These are phyloP conservation scores for Porites lutea DNA, from an alignment of 64 coral and sea anemone genomes.

Conservation along the genomic window DNA sequence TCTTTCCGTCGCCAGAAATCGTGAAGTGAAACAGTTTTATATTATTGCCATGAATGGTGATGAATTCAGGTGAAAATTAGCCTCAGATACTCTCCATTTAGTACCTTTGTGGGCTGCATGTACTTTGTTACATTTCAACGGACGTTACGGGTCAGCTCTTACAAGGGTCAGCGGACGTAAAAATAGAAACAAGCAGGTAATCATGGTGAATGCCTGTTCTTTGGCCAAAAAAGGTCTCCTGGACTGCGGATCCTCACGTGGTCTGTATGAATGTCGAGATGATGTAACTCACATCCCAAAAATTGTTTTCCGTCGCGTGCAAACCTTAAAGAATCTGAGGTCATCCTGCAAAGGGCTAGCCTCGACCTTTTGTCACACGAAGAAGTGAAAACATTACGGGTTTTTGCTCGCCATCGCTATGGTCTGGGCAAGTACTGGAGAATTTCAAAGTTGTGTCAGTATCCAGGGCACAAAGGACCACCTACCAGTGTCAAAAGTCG, in stretches of 20 bases:
- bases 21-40: too few species aligned
- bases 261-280: slow-evolving; percentile 46
- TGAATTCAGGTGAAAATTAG: too few species aligned
- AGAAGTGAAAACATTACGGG: background rate
- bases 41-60: too few species aligned
- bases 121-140: slow-evolving; percentile 17
- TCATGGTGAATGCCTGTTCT: slow-evolving; percentile 24
- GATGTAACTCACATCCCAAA: slow-evolving; percentile 50
- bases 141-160: slow-evolving; percentile 20
- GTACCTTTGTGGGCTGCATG: background rate
- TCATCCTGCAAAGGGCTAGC: slow-evolving; percentile 40
- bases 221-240: slow-evolving; percentile 17
- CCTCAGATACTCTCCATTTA: background rate
- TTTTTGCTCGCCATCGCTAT: slow-evolving; percentile 44
- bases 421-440: slow-evolving; percentile 40
- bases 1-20: too few species aligned
- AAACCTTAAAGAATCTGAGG: slow-evolving; percentile 45
- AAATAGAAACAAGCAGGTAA: slow-evolving; percentile 3
- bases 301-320: slow-evolving; percentile 29
- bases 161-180: slow-evolving; percentile 5
- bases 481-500: slow-evolving; percentile 30
- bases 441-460: slow-evolving; percentile 33
- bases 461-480: slow-evolving; percentile 38
- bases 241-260: slow-evolving; percentile 43
- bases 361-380: background rate